Evolutionary conservation across 2,797 vertebrate genomes (phyloP).

Genomic region (Moxostoma hubbsi): DNA sequence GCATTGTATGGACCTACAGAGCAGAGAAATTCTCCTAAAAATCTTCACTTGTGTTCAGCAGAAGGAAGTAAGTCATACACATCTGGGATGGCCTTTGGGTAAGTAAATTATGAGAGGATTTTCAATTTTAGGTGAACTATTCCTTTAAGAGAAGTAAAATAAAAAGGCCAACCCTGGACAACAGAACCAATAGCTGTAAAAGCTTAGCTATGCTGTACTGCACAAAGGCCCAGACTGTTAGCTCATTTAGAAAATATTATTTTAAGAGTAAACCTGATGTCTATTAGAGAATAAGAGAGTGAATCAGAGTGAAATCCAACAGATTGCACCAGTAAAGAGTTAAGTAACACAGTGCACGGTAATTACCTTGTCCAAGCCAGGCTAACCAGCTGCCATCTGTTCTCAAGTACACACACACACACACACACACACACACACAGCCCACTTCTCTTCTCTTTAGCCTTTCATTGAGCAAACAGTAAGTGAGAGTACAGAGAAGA

Average conservation of each 20-base stretch:
- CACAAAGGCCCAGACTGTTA: background rate
- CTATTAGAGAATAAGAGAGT: conserved; percentile 7
- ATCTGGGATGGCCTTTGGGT: too few relatives aligned
- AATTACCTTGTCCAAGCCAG: conserved; percentile 76
- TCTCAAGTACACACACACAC: conserved; percentile 56
- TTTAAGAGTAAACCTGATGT: conserved; percentile 21
- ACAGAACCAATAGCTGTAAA: conserved; percentile 17
- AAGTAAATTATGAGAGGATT: too few relatives aligned
- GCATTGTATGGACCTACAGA: too few relatives aligned
- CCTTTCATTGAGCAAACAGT: conserved; percentile 43
- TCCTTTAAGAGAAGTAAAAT: conserved; percentile 14
- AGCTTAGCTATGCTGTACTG: background rate
- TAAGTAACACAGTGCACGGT: conserved; percentile 78
- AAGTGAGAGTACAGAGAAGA: background rate
- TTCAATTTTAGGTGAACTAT: too few relatives aligned
- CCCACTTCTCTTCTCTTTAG: conserved; percentile 49
- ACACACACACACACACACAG: conserved; percentile 20
- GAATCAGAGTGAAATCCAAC: conserved; percentile 59
- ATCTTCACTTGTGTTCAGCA: too few relatives aligned
- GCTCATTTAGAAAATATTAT: conserved; percentile 13
- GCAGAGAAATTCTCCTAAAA: too few relatives aligned
- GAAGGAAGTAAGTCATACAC: too few relatives aligned
- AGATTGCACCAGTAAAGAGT: conserved; percentile 73
- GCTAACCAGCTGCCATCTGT: conserved; percentile 79
- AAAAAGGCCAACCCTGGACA: conserved; percentile 27